Base-by-base conservation (phyloP, 2,113 vertebrate genomes). In the Daboia siamensis region DNA sequence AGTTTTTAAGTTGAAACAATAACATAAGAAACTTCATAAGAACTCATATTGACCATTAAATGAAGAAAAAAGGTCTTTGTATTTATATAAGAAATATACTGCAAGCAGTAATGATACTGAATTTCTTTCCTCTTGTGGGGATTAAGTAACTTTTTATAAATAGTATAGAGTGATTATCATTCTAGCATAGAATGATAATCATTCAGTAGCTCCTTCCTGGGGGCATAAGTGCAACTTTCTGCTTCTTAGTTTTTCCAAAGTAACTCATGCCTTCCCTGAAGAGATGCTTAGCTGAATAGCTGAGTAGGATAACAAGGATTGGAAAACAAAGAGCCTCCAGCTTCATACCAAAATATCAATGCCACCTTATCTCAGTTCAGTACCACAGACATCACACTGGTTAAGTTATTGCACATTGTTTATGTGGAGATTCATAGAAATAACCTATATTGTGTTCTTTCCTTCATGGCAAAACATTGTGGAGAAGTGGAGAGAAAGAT, bases 161-260 rank as follows among this genome's bases (percentile, higher is more conserved):
- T 87, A 94, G 91, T 48, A 91, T 51, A 51, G 48, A 51, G 9
- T 51, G 48, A 51, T 51, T 51, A 87, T 94, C 87, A 91, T 86
- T 85, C 55, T 88, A 93, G 61, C 56, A 89, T 91, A 90, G 91
- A 74, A 86, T 91, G 51, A 92, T 96, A 95, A 96, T 95, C 94
- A 94, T 96, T 39, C 23, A 95, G 91, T 93, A 33, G 26, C 95
- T 94, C 91, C 91, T 56, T 93, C 90, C 90, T 44, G 23, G 1
- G 74, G 89, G 46, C 87, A 39, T 93, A 56, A n/a, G 87, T 89
- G 90, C 57, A 89, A 89, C 93, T 61, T 51, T 94, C 93, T 93
- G 90, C 52, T 91, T 39, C 64, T 10, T 0, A 91, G 93, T 33
- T 94, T 85, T 93, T 90, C 61, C 94, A 92, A 90, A 48, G 90